Base-by-base conservation (phyloP, 2,888 invertebrate genomes). In the Drosophila formosana region DNA sequence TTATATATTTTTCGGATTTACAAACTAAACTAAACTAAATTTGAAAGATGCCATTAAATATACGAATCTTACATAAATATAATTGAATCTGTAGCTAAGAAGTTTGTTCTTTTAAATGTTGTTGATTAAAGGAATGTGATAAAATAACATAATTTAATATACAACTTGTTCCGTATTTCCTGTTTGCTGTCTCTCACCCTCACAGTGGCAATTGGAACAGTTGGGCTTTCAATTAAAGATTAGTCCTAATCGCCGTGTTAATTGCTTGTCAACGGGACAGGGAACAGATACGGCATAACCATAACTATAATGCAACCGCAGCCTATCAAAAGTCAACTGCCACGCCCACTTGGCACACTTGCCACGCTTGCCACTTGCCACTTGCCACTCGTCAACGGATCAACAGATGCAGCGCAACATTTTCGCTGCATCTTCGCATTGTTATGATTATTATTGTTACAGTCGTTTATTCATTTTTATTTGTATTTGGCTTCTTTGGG, bases 331-430 rank as follows among this genome's bases (percentile, higher is more conserved):
- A 76, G 62, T 60, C 57, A 62, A 51, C 46, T 51, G 75, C 63
- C 88, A 84, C 83, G 85, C 88, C 88, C 82, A 85, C 73, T 72
- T 69, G 62, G 50, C 58, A 52, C 58, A 46, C 69, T 70, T 67
- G 63, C 50, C 57, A 61, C 46, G 18, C n/a, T n/a, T n/a, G n/a
- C n/a, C n/a, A 18, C 18, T 18, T 18, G 18, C 18, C 18, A 18
- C 18, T 18, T 18, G 18, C 18, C 18, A 18, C 49, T 18, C 34
- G n/a, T 5, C 34, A 53, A 34, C 37, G 65, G 71, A 66, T 72
- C 82, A 88, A 82, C 83, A 84, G 88, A 84, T 84, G 83, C 80
- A 85, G 72, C 88, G 88, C 55, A 68, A 74, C 74, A 66, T 72
- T 73, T 30, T 47, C 28, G 45, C 28, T 23, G 43, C 53, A 50